Evolutionary conservation across 1,140 invertebrate species (phyloP).

Genomic region (Diorhabda sublineata): DNA sequence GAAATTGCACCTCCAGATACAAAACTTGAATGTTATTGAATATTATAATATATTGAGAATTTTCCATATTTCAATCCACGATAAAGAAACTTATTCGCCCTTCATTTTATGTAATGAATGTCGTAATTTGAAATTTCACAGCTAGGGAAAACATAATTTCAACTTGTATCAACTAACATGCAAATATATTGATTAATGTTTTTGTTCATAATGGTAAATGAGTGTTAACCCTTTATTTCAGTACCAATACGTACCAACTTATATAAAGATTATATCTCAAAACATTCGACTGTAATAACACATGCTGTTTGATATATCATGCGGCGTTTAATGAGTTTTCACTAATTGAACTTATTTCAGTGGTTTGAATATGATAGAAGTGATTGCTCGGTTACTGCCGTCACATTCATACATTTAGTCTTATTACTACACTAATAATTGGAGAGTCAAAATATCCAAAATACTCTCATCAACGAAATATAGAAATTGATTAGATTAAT

Average conservation of each 20-base stretch:
- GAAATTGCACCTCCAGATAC: too few relatives aligned
- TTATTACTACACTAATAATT: too few relatives aligned
- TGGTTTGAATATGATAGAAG: slow-evolving; percentile 5
- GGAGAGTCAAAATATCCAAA: too few relatives aligned
- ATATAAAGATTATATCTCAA: slow-evolving; percentile 33
- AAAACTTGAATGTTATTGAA: background rate
- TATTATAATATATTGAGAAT: slow-evolving; percentile 3
- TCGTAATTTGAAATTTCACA: slow-evolving; percentile 10
- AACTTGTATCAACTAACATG: slow-evolving; percentile 29
- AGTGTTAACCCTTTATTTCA: slow-evolving; percentile 29
- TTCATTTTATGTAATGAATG: slow-evolving; percentile 12
- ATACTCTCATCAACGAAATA: too few relatives aligned
- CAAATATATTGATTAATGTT: slow-evolving; percentile 34
- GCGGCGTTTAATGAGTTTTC: slow-evolving; percentile 25
- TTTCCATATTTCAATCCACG: background rate
- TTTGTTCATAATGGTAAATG: slow-evolving; percentile 27
- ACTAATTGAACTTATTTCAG: slow-evolving; percentile 10
- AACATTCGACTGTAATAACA: slow-evolving; percentile 28
- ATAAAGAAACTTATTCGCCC: background rate
- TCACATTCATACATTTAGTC: background rate
- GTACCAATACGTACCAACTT: slow-evolving; percentile 33
- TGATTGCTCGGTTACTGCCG: background rate
- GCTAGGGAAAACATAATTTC: slow-evolving; percentile 17
- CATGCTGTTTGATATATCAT: slow-evolving; percentile 26
- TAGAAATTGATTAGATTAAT: too few relatives aligned